A percentile compares a stretch with the other conserved stretches of the same genome.
Conservation (phyloP, 2,888 invertebrate genomes). For the Amphipyra berbera region DNA sequence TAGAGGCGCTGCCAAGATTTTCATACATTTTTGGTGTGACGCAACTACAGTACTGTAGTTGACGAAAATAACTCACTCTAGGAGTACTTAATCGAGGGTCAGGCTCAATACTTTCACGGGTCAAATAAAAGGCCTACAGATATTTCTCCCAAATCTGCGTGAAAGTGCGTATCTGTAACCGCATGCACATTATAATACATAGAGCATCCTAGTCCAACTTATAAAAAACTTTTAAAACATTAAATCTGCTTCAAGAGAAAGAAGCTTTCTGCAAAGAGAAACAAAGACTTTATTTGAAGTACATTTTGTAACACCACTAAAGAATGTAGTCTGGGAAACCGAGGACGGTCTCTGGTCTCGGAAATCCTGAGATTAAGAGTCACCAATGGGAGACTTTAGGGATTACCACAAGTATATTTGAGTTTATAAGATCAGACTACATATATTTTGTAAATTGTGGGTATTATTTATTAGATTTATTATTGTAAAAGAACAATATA, state of each 20-base stretch:
- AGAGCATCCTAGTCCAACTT: not conserved
- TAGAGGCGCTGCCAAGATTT: no score
- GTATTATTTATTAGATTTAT: no score
- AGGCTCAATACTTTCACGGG: no score
- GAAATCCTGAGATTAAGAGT: slow-evolving; percentile 30
- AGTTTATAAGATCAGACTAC: not conserved
- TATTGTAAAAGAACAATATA: not conserved
- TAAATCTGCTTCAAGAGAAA: not conserved
- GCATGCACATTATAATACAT: no score
- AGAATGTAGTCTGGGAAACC: slow-evolving; percentile 29
- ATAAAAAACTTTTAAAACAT: slow-evolving; percentile 4
- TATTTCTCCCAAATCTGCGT: no score
- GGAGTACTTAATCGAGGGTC: no score
- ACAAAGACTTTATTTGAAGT: slow-evolving; percentile 31
- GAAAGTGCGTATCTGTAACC: no score
- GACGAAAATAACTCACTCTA: no score
- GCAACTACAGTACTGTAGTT: no score
- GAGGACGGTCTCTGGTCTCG: slow-evolving; percentile 14
- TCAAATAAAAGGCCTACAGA: no score
- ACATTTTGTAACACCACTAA: slow-evolving; percentile 22
- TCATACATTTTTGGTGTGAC: no score
- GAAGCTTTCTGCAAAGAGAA: slow-evolving; percentile 6
- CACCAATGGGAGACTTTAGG: slow-evolving; percentile 9
- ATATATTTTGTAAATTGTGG: not conserved
- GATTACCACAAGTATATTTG: slow-evolving; percentile 9